These are phyloP conservation scores for Delichon dasypus DNA, from an alignment of 2,797 vertebrate genomes.

Conservation along the genomic window DNA sequence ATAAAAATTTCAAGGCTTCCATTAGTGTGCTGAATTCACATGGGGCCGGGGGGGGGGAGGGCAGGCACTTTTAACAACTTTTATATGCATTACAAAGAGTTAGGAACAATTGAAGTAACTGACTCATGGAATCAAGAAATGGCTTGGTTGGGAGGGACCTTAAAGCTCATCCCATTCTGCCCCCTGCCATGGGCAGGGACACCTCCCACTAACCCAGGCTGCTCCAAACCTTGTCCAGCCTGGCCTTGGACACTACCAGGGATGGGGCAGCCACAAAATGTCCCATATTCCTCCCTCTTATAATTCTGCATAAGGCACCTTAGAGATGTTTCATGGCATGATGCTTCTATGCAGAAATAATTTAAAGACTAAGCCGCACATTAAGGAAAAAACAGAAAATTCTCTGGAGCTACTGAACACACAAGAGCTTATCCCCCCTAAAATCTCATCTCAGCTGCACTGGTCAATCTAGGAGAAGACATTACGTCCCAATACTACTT, in stretches of 20 bases:
- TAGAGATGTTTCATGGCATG: neutral
- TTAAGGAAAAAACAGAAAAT: neutral
- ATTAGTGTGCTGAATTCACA: rapidly evolving
- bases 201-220: neutral
- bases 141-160: rapidly evolving
- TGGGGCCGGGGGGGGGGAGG: neutral
- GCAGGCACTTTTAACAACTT: neutral
- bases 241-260: neutral
- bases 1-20: rapidly evolving
- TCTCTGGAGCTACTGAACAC: neutral
- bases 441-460: neutral
- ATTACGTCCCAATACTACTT: neutral
- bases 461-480: neutral
- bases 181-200: neutral
- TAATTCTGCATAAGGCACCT: neutral
- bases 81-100: neutral
- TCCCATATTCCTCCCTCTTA: neutral
- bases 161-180: neutral
- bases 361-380: neutral
- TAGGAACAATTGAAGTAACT: neutral
- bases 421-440: rapidly evolving
- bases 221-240: neutral
- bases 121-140: neutral
- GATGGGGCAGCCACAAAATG: neutral
- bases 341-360: neutral